Conservation (phyloP, 2,797 vertebrate species). For the Xiphophorus birchmanni region DNA sequence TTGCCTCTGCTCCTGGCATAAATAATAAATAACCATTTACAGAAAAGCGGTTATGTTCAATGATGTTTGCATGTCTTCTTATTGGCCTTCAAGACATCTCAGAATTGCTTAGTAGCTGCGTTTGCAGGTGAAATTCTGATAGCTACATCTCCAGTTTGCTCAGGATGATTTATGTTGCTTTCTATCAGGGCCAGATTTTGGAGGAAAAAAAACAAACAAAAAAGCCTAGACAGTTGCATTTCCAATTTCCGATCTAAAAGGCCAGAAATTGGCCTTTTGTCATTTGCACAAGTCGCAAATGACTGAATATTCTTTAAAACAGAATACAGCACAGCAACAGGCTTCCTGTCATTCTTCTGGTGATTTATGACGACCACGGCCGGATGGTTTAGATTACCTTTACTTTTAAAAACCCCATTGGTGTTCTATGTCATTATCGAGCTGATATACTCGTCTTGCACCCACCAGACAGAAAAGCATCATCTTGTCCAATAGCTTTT, state of each 20-base stretch:
- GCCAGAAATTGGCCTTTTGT: neutral
- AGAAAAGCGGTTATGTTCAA: neutral
- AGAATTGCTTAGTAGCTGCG: neutral
- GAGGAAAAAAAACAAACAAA: neutral
- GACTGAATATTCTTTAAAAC: neutral
- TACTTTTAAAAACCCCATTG: neutral
- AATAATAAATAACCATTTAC: neutral
- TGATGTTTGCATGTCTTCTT: neutral
- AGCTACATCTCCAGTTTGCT: neutral
- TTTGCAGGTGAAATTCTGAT: neutral
- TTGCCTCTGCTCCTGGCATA: neutral
- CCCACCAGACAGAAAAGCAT: neutral
- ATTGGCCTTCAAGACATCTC: neutral
- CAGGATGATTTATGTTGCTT: neutral
- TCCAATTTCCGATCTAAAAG: neutral
- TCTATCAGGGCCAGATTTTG: neutral
- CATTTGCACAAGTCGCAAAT: neutral
- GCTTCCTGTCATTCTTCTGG: neutral
- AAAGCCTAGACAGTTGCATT: neutral
- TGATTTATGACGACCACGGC: neutral
- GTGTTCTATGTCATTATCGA: neutral
- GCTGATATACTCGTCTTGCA: neutral
- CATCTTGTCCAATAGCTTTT: neutral
- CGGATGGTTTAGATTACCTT: neutral
- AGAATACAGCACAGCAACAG: neutral